A percentile compares a stretch with the other conserved stretches of the same genome.
Evolutionary conservation across 2,113 vertebrate species (phyloP).

Genomic region (Bubo bubo): DNA sequence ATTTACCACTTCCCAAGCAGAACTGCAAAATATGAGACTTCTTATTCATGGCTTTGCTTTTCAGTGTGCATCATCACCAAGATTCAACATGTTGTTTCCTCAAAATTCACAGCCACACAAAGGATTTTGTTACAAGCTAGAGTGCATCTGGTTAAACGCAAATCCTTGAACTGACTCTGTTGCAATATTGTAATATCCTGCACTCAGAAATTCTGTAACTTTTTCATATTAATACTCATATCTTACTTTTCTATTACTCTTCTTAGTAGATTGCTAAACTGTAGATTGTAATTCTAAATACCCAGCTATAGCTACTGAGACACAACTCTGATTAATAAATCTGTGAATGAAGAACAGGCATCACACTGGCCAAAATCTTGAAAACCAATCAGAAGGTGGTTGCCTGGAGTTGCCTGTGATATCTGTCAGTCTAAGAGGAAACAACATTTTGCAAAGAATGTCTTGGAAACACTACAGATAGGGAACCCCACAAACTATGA

Average conservation of each 20-base stretch:
- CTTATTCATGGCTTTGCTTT: not conserved
- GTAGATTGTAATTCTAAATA: constrained; percentile 31
- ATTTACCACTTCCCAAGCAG: not conserved
- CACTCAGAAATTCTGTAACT: not conserved
- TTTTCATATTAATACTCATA: not conserved
- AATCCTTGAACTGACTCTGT: not conserved
- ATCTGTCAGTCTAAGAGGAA: constrained; percentile 7
- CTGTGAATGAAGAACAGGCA: constrained; percentile 41
- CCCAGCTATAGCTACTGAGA: constrained; percentile 8
- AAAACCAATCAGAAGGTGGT: constrained; percentile 57
- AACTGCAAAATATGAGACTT: not conserved
- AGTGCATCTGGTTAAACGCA: not conserved
- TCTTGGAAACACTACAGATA: not conserved
- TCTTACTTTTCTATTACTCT: not conserved
- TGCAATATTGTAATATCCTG: not conserved
- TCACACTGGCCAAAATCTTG: constrained; percentile 3
- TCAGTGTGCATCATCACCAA: not conserved
- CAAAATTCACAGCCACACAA: not conserved
- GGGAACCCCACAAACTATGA: not conserved
- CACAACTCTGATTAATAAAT: constrained; percentile 49
- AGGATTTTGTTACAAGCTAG: not conserved
- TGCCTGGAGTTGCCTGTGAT: constrained; percentile 10
- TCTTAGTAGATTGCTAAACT: not conserved
- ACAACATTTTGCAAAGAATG: constrained; percentile 23
- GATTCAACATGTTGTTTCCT: not conserved